phyloP scores from a whole-genome alignment of 1,140 invertebrate genomes.

The Panagrolaimus sp. region DNA sequence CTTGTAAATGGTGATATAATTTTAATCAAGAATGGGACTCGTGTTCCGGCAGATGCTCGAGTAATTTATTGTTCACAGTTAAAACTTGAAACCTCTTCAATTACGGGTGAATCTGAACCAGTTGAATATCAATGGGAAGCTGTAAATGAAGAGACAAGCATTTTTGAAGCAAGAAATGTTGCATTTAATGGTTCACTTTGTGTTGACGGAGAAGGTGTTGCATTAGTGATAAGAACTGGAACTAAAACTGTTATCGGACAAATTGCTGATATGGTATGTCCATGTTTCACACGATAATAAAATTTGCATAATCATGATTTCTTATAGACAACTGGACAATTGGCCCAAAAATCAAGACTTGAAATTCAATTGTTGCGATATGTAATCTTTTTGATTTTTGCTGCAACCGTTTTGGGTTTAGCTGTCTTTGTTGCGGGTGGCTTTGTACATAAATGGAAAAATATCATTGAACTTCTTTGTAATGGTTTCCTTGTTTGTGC shows the following conservation, averaged over 20 bases:
- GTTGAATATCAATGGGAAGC: constrained; percentile 44
- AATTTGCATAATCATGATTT: constrained; percentile 36
- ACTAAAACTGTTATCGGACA: constrained; percentile 37
- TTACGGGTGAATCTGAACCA: constrained; percentile 73
- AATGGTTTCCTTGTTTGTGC: constrained; percentile 38
- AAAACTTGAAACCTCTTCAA: constrained; percentile 70
- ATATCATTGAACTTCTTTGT: constrained; percentile 27
- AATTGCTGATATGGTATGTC: neutral
- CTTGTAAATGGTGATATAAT: constrained; percentile 86
- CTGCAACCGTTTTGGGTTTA: constrained; percentile 41
- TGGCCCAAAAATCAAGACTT: constrained; percentile 26
- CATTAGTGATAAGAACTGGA: constrained; percentile 44
- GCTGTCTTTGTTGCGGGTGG: constrained; percentile 44
- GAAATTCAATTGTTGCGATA: constrained; percentile 45
- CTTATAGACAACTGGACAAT: constrained; percentile 40
- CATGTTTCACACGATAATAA: too few species aligned
- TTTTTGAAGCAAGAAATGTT: constrained; percentile 51
- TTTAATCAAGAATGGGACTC: constrained; percentile 86
- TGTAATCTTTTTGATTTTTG: constrained; percentile 45
- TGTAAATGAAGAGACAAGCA: constrained; percentile 33
- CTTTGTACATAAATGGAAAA: constrained; percentile 34
- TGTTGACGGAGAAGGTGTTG: constrained; percentile 49
- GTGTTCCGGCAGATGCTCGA: constrained; percentile 86
- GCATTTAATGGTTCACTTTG: constrained; percentile 53
- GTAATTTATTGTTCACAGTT: constrained; percentile 73